Base-by-base conservation (phyloP, 2,888 invertebrate genomes). In the Harpalus rufipes region DNA sequence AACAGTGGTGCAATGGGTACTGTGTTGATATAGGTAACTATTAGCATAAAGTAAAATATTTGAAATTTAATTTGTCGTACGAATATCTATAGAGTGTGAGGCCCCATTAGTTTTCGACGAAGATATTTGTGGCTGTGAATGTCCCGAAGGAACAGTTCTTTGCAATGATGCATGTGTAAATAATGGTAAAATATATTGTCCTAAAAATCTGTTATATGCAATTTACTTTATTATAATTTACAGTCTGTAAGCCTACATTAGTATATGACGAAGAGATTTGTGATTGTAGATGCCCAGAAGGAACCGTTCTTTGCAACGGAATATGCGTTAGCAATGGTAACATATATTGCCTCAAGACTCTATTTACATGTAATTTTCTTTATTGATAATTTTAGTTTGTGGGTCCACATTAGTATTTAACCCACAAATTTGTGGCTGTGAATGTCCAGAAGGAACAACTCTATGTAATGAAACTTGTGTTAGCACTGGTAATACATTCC, bases 1-100 rank as follows among this genome's bases (percentile, higher is more conserved):
- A 58, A 25, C 25, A 25, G 3, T 25, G 25, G 25, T 58, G 58
- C n/a, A 14, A 14, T 16, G 16, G 18, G 12, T 41, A 80, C 16
- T 80, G 63, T 39, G 39, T 39, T 5, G 41, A 61, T 41, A 32
- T 5, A 14, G 25, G 63, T 80, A 80, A 16, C 18, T 21, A 18
- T 16, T n/a, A n/a, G n/a, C n/a, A n/a, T n/a, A n/a, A n/a, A n/a
- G n/a, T n/a, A n/a, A n/a, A n/a, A n/a, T n/a, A n/a, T n/a, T n/a
- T n/a, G n/a, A n/a, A n/a, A n/a, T n/a, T n/a, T n/a, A n/a, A n/a
- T n/a, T n/a, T n/a, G n/a, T n/a, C 44, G 44, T 10, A 1, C 1
- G 10, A 3, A 81, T 51, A 51, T 51, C 51, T 51, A 68, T 65
- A 68, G 32, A 21, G n/a, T 79, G 59, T 14, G 10, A 10, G 12